Base-by-base conservation (phyloP, 2,888 invertebrate species). In the Cepaea hortensis region DNA sequence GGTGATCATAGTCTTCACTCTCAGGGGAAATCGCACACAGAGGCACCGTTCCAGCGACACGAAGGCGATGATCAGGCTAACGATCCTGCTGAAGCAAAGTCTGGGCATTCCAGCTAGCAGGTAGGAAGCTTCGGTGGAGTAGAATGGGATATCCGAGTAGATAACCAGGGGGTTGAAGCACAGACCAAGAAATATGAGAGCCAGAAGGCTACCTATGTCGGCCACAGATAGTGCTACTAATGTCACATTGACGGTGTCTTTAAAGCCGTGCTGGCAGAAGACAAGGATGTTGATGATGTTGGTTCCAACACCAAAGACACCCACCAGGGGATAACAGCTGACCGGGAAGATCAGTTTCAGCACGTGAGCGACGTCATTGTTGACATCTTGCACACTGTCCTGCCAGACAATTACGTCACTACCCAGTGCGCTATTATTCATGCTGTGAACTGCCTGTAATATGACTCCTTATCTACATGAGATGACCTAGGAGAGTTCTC, bases 221-320 rank as follows among this genome's bases (percentile, higher is more conserved):
- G 77, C 77, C 20, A 79, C 23, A 13, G 77, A n/a, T 23, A 79
- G 61, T 11, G 61, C 77, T 13, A 61, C 77, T 61, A 79, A 35
- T 23, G 77, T 79, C 4, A 79, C 15, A 15, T 79, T 79, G 6
- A 79, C 77, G 11, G 77, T 79, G 55, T 79, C 61, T 1, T 79
- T 61, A 11, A 79, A 13, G 11, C 77, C 77, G 2, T 61, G 77
- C 11, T 79, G 55, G 23, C n/a, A 23, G 61, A 79, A 79, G 55
- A 79, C 61, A 23, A 79, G 7, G 48, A 79, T 61, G 48, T 79
- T 79, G 77, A 79, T 23, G 61, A 79, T 61, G 61, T 79, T 79
- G 23, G 77, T 79, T 23, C n/a, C 11, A 1, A 79, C 77, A 23
- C 77, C 77, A 23, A 79, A 79, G 4, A 79, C 77, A 3, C 55